A percentile compares a stretch with the other conserved stretches of the same genome.
Conservation (phyloP, 1,140 invertebrate species). For the Drosophila guanche region DNA sequence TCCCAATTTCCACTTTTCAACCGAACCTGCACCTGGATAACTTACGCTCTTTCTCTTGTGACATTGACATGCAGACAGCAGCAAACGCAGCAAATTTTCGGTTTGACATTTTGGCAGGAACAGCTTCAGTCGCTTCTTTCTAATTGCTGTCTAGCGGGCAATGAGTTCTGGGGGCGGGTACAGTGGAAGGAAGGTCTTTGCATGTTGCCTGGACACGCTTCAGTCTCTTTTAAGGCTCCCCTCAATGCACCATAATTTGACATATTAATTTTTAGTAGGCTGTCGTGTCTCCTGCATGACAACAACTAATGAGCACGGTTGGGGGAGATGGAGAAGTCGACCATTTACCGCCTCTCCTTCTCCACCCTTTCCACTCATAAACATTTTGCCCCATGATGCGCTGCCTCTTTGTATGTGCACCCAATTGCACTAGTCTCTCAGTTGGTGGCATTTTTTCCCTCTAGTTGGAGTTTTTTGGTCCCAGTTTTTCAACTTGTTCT, state of each 20-base stretch:
- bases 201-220: slow-evolving; percentile 59
- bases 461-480: no score
- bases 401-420: slow-evolving; percentile 23
- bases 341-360: not conserved
- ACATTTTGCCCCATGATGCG: slow-evolving; percentile 49
- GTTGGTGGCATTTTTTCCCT: slow-evolving; percentile 61
- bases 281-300: slow-evolving; percentile 54
- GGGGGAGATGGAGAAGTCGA: slow-evolving; percentile 1
- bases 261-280: slow-evolving; percentile 71
- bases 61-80: slow-evolving; percentile 48
- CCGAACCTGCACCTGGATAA: slow-evolving; percentile 36
- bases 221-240: slow-evolving; percentile 20
- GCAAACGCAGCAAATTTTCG: slow-evolving; percentile 70
- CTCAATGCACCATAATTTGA: slow-evolving; percentile 67
- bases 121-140: slow-evolving; percentile 49
- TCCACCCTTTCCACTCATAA: slow-evolving; percentile 8
- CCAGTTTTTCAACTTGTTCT: slow-evolving; percentile 25
- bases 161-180: not conserved
- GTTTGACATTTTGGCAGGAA: slow-evolving; percentile 77
- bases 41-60: slow-evolving; percentile 7
- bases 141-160: slow-evolving; percentile 47
- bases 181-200: slow-evolving; percentile 21
- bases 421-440: slow-evolving; percentile 47
- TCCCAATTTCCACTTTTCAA: slow-evolving; percentile 39
- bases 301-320: slow-evolving; percentile 50